These are phyloP conservation scores for Limnephilus marmoratus DNA, from an alignment of 2,888 invertebrate genomes.

Conservation along the genomic window DNA sequence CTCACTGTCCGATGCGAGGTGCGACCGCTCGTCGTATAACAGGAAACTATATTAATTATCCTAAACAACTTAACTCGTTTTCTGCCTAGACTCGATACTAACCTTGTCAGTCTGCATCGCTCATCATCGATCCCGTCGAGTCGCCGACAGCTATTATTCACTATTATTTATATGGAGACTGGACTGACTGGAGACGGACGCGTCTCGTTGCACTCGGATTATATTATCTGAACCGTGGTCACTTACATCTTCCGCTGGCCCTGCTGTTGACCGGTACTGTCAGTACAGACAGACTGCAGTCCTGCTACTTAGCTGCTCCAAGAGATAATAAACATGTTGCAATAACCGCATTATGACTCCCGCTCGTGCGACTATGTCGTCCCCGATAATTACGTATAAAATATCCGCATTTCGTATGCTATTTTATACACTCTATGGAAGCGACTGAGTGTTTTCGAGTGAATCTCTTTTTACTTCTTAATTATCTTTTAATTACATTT, in stretches of 20 bases:
- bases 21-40: constrained; percentile 25
- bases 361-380: background rate
- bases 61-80: constrained; percentile 4
- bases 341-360: constrained; percentile 2
- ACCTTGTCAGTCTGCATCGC: background rate
- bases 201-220: constrained; percentile 1
- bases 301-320: background rate
- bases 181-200: background rate
- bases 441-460: background rate
- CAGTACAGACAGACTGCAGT: too few species aligned
- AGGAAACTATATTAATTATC: constrained; percentile 46
- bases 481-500: background rate
- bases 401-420: background rate
- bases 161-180: background rate
- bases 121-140: background rate
- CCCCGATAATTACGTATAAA: background rate
- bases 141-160: background rate
- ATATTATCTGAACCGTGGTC: constrained; percentile 22
- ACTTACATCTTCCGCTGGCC: constrained; percentile 7
- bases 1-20: constrained; percentile 25
- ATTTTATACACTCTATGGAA: background rate
- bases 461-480: background rate
- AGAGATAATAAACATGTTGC: background rate
- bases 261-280: background rate
- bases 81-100: background rate